Base-by-base conservation (phyloP, 1,140 invertebrate genomes). In the Drosophila cardini region DNA sequence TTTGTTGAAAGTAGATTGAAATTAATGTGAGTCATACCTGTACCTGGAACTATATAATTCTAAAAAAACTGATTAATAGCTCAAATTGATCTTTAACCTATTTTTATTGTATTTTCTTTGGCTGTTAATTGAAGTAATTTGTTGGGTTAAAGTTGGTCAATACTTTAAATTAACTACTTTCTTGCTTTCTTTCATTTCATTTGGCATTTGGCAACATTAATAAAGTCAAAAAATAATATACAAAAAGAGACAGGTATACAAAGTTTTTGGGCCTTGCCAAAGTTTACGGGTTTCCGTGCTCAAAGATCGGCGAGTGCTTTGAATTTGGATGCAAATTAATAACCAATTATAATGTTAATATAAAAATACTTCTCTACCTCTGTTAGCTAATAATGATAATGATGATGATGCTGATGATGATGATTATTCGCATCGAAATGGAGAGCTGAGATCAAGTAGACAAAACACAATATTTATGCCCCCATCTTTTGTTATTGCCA, bases 311-410 rank as follows among this genome's bases (percentile, higher is more conserved):
- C 65, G 53, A 38, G 46, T 46, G 70, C 61, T 81, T 78, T 84
- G 78, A 78, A 81, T 85, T 70, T 55, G 43, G 67, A 85, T 85
- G 82, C 83, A 87, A 85, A 85, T 85, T 87, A 85, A 85, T 85
- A 87, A 67, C 60, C 78, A 78, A 85, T 87, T 85, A 73, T 82
- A 76, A 72, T 85, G 78, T 77, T 74, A 78, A 84, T 80, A 67
- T 80, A 67, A 80, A 73, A 80, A 81, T 21, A 45, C 48, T 38
- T 16, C 58, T 50, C 58, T 52, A 55, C 16, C 60, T 21, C 18
- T 62, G n/a, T 40, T 40, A 26, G 38, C 16, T 57, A n/a, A 38
- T 36, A 55, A 52, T 52, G 30, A 52, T 52, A 52, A 48, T 18
- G 58, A 15, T 40, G 26, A 16, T 40, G 58, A 15, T 40, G 21